Evolutionary conservation across 2,113 vertebrate species (phyloP), one percentile per base, ranked within the genome.

Genomic region (Atrichornis clamosus): DNA sequence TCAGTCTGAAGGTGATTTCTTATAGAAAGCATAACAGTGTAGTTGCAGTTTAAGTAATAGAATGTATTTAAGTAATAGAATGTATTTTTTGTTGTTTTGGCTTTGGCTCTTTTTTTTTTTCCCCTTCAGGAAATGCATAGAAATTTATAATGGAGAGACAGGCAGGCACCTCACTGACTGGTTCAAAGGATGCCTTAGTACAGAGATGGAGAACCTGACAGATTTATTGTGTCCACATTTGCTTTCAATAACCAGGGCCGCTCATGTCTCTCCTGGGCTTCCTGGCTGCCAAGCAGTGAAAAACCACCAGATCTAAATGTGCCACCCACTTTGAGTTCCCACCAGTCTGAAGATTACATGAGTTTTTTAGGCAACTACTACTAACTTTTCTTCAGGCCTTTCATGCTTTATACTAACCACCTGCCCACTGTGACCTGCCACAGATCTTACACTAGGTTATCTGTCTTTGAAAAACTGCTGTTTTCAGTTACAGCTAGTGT

Each of bases 81-180:
- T 41, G 9, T 0, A 0, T 23, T 33, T 22, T 74, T 13, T 33
- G 3, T 1, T 28, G 20, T 5, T 84, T 74, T 60, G 3, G 6
- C 14, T 76, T 50, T 16, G 18, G 21, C 4, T 5, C 30, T 28
- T 53, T 24, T 26, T 23, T 69, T 70, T 30, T 32, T 42, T 76
- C 37, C 11, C 59, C 60, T 70, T 60, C 73, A 93, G 72, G 58
- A 96, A 90, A 90, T 89, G 42, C 47, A 73, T 35, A 96, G 70
- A 56, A 28, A 83, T 95, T 95, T 92, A 65, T 85, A 62, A 90
- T 27, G 62, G 78, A 79, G 75, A 94, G 62, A 56, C 21, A 87
- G 35, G 32, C 20, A 80, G 88, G 79, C 63, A 92, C 53, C 52
- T 94, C 70, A 64, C 56, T 89, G 87, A 50, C 74, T 92, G 63